These are phyloP conservation scores for Erpornis zantholeuca DNA, from an alignment of 2,113 vertebrate genomes.

Conservation along the genomic window DNA sequence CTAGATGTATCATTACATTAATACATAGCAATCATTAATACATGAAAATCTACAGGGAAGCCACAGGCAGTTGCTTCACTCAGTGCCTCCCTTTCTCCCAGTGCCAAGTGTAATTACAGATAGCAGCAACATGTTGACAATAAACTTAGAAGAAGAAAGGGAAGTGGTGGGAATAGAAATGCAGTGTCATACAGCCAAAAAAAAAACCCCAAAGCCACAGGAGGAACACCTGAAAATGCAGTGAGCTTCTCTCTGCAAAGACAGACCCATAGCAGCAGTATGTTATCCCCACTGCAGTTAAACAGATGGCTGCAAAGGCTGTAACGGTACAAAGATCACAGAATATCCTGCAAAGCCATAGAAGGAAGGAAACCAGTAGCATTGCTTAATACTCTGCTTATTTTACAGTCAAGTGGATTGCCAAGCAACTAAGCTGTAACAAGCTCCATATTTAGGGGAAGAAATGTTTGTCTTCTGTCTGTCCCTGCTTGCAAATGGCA, in stretches of 20 bases:
- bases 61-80: background rate
- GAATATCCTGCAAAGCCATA: constrained; percentile 21
- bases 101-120: background rate
- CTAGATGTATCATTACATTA: background rate
- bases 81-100: background rate
- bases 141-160: constrained; percentile 6
- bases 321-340: background rate
- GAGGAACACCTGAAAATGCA: background rate
- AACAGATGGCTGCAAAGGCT: background rate
- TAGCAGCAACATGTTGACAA: background rate
- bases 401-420: constrained; percentile 51
- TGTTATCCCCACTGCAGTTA: background rate
- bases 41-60: background rate
- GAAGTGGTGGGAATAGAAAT: background rate
- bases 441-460: constrained; percentile 41
- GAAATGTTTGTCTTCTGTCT: constrained; percentile 59
- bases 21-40: background rate
- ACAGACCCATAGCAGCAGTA: background rate
- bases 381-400: constrained; percentile 58
- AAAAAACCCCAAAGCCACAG: too few species aligned
- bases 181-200: background rate
- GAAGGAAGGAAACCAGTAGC: constrained; percentile 65
- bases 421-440: constrained; percentile 55
- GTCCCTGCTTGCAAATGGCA: constrained; percentile 44
- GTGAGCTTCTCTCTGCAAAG: background rate